Evolutionary conservation across 23 tunicate genomes (phyloP).

Genomic region (Clavelina lepadiformis): DNA sequence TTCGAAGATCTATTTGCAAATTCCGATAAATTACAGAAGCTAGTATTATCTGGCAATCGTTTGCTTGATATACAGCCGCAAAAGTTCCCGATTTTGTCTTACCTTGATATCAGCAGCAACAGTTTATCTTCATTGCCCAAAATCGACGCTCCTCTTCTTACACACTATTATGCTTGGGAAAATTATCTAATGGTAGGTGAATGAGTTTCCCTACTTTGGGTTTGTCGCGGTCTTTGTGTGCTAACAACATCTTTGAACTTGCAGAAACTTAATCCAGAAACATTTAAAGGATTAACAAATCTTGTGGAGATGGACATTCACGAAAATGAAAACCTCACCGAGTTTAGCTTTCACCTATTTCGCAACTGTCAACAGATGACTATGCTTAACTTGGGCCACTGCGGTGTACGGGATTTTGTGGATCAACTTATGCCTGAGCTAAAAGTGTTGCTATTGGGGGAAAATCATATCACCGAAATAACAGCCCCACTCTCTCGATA

Average conservation of each 20-base stretch:
- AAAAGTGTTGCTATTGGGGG: constrained; percentile 9
- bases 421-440: constrained; percentile 3
- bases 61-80: constrained; percentile 13
- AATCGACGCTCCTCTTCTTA: constrained; percentile 10
- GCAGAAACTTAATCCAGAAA: neutral
- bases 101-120: constrained; percentile 12
- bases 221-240: no score
- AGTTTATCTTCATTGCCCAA: constrained; percentile 18
- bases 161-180: constrained; percentile 1
- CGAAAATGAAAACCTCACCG: neutral
- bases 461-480: constrained; percentile 5
- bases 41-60: constrained; percentile 9
- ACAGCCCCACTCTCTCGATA: neutral
- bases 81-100: constrained; percentile 1
- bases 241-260: neutral
- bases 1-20: constrained; percentile 1
- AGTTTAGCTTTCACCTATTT: constrained; percentile 11
- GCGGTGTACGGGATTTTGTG: neutral
- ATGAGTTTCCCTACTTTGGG: no score
- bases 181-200: constrained; percentile 1
- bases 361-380: neutral
- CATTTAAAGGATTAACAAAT: constrained; percentile 6
- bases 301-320: constrained; percentile 9
- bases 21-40: neutral
- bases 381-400: constrained; percentile 12